Base-by-base conservation (phyloP, 2,797 vertebrate genomes). In the Toxotes lorentzi region DNA sequence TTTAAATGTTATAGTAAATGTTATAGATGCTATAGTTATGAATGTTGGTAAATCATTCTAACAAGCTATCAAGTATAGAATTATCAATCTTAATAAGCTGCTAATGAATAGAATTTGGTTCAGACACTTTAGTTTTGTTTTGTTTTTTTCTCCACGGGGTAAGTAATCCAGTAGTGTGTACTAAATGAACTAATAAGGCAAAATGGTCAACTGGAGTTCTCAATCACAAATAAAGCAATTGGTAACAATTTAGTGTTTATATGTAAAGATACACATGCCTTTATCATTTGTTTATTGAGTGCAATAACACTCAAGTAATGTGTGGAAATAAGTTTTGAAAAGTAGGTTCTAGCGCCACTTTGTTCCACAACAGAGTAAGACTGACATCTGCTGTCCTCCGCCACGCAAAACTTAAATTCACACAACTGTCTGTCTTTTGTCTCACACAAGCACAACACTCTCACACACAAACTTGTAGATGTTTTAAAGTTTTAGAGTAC, bases 351-450 rank as follows among this genome's bases (percentile, higher is more conserved):
- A 4, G 1, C n/a, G 4, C 11, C 0, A 23, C 10, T 24, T 4
- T 24, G 4, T 54, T 67, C 30, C 27, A 82, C 21, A 77, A 64
- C 59, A 79, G 91, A 86, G 75, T 86, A 92, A 92, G 50, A 90
- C 83, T 91, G 93, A 88, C 92, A 89, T 62, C 93, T 92, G 72
- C 85, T 84, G 92, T 82, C 61, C 23, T 16, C 10, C 14, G 19
- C 12, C 1, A 47, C 2, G 2, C 24, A 82, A 2, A 53, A 9
- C 57, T 1, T 64, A 30, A 19, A 6, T 5, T 9, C 6, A 0
- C 13, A 23, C 13, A 5, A 4, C 17, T 12, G 14, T 32, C 43
- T 27, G 9, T 32, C 2, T 27, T 4, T 3, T 17, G 0, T 13
- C 19, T 27, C 51, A 8, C 7, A 8, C 10, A 21, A 27, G 27